Conservation (phyloP, 2,888 invertebrate genomes). For the Sthenelais limicola region DNA sequence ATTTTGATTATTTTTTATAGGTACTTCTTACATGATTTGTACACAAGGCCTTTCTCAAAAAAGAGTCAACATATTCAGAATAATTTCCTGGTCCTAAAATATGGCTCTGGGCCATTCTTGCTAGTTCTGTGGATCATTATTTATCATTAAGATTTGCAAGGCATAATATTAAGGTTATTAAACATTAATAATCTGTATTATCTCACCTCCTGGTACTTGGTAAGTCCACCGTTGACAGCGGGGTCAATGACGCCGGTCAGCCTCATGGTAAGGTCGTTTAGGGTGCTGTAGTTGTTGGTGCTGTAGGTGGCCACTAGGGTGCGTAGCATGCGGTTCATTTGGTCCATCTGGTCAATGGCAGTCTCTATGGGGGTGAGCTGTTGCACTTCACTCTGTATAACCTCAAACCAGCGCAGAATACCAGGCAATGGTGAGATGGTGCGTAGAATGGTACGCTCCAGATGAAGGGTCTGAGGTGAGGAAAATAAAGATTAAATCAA, state of each 20-base stretch:
- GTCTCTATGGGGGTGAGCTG: slow-evolving; percentile 77
- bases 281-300: slow-evolving; percentile 72
- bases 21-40: no score
- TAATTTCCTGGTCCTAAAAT: no score
- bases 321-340: slow-evolving; percentile 72
- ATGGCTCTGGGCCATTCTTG: neutral
- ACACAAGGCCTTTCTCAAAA: no score
- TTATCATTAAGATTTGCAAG: no score
- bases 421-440: slow-evolving; percentile 66
- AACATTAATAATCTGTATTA: no score
- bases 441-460: slow-evolving; percentile 64
- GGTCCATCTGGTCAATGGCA: slow-evolving; percentile 63
- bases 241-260: slow-evolving; percentile 68
- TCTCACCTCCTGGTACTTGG: slow-evolving; percentile 69
- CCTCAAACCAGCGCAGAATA: slow-evolving; percentile 74
- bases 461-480: slow-evolving; percentile 63
- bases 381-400: slow-evolving; percentile 81
- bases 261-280: slow-evolving; percentile 66
- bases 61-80: no score
- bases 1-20: no score
- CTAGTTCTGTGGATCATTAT: no score
- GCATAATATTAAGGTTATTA: no score
- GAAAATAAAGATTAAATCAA: slow-evolving; percentile 39
- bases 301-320: slow-evolving; percentile 84
- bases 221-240: slow-evolving; percentile 69